phyloP scores from a whole-genome alignment of 2,888 invertebrate species.

The Himalopsyche anomala region DNA sequence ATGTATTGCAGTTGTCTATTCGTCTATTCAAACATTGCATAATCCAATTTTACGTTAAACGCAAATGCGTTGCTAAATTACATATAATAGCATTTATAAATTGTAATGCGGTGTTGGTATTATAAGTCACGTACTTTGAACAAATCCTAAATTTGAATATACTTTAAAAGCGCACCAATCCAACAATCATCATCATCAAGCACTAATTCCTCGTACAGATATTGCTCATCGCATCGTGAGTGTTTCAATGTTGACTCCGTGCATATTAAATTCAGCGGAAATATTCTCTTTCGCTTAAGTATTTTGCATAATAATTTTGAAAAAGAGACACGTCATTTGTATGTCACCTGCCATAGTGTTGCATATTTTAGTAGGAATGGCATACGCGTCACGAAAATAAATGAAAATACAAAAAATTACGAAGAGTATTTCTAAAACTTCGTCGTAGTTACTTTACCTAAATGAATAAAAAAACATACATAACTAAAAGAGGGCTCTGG shows the following conservation, averaged over 20 bases:
- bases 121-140: neutral
- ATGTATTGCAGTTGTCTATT: too few relatives aligned
- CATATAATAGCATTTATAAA: neutral
- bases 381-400: too few relatives aligned
- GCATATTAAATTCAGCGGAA: slow-evolving; percentile 6
- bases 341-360: neutral
- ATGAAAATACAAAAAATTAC: too few relatives aligned
- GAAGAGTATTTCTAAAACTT: too few relatives aligned
- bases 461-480: too few relatives aligned
- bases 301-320: slow-evolving; percentile 20
- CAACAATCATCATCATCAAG: neutral
- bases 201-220: neutral
- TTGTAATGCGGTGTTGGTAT: neutral
- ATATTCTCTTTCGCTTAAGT: neutral
- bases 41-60: too few relatives aligned
- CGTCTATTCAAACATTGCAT: too few relatives aligned
- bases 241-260: neutral
- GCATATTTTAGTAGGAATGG: neutral
- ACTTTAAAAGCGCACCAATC: neutral
- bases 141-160: neutral
- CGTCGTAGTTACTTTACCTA: too few relatives aligned
- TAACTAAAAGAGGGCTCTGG: too few relatives aligned
- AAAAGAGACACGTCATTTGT: neutral
- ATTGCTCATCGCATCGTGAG: neutral
- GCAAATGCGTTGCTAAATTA: too few relatives aligned